Evolutionary conservation across 2,113 vertebrate species (phyloP).

Genomic region (Madoqua kirkii): DNA sequence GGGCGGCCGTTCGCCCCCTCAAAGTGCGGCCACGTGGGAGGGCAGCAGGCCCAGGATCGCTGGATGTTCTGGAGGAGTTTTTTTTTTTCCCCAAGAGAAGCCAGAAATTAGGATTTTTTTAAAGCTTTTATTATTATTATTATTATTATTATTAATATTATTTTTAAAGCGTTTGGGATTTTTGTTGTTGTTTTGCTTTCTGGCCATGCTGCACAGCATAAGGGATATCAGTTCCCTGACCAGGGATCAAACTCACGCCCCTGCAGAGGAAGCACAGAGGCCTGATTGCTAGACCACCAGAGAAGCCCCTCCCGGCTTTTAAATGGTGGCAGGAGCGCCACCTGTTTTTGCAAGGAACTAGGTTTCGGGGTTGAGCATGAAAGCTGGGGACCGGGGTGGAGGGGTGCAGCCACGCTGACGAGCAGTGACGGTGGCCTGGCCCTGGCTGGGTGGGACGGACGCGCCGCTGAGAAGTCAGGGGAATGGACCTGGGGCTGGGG

Average conservation of each 20-base stretch:
- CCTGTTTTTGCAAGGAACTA: not conserved
- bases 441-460: not conserved
- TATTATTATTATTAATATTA: too few relatives aligned
- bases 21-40: not conserved
- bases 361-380: fast-evolving
- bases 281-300: not conserved
- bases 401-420: fast-evolving
- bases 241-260: not conserved
- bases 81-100: not conserved
- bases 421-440: not conserved
- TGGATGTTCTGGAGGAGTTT: not conserved
- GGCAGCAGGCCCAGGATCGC: fast-evolving
- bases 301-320: not conserved
- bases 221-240: not conserved
- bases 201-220: not conserved
- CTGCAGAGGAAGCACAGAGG: not conserved
- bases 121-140: not conserved
- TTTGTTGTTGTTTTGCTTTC: not conserved
- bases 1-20: fast-evolving
- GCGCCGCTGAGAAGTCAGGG: not conserved
- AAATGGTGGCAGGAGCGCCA: not conserved
- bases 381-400: not conserved
- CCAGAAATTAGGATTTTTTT: not conserved
- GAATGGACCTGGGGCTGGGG: fast-evolving
- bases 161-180: not conserved